Conservation (phyloP, 1,140 invertebrate species). For the Cydia pomonella region DNA sequence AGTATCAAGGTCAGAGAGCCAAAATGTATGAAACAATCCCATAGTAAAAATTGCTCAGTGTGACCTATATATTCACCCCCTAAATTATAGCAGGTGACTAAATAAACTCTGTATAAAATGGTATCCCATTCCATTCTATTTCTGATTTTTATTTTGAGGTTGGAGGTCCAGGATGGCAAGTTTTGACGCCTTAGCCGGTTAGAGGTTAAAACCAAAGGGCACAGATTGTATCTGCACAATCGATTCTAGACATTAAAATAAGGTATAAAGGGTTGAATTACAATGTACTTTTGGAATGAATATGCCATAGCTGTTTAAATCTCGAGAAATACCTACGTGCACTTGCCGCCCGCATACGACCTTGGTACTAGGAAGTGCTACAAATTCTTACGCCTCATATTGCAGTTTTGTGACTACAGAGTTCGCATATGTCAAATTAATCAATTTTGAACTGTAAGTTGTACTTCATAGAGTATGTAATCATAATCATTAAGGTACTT, state of each 20-base stretch:
- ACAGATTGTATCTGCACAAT: background rate
- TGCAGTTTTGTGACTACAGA: background rate
- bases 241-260: background rate
- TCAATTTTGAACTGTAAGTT: background rate
- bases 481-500: too few relatives aligned
- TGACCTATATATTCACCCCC: too few relatives aligned
- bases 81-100: too few relatives aligned
- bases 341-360: background rate
- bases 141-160: too few relatives aligned
- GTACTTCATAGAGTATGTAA: background rate
- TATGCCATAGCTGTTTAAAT: background rate
- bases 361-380: slow-evolving; percentile 4
- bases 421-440: background rate
- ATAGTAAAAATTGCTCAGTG: too few relatives aligned
- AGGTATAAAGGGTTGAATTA: background rate
- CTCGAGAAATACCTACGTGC: background rate
- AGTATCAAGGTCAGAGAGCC: too few relatives aligned
- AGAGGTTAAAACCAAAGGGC: background rate
- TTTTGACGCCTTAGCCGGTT: background rate
- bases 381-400: background rate
- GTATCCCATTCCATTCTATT: too few relatives aligned
- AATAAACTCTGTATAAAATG: too few relatives aligned
- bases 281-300: background rate
- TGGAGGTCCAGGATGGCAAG: too few relatives aligned
- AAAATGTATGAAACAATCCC: too few relatives aligned